Base-by-base conservation (phyloP, 2,797 vertebrate genomes). In the Todus mexicanus region DNA sequence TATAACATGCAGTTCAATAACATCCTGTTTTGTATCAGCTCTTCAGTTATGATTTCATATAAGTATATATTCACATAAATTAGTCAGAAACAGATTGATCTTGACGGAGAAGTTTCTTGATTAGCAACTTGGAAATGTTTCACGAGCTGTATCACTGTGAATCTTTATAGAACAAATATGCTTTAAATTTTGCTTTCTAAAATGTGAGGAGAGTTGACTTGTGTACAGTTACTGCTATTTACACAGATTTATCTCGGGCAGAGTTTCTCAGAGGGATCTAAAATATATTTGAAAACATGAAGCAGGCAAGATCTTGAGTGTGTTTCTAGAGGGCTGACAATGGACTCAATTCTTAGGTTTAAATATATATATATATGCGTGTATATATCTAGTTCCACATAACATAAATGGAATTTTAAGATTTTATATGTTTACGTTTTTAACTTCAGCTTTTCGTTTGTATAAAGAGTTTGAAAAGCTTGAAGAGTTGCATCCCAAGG, bases 381-480 rank as follows among this genome's bases (percentile, higher is more conserved):
- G 1, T 90, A 6, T 91, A 23, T 70, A 75, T 75, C 57, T 90
- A 80, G 54, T 78, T 63, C 81, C 78, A 15, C 25, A 16, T 81
- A 72, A 74, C 56, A 43, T 50, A 75, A 89, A 91, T 86, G 38
- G 54, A 45, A 73, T 78, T 89, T 78, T 69, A 77, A 69, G 42
- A 77, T 90, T 93, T 92, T 83, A 6, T 84, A 84, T 61, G 43
- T 93, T 87, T 71, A 50, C 25, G 13, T 53, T 77, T 86, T 72
- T 79, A 87, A 76, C 54, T 40, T 74, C 29, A 57, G 45, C 23
- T 76, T 93, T 69, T 89, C 73, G 45, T 84, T 91, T 87, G 31
- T 77, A 68, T 68, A 19, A 85, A 79, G 73, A 81, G n/a, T 90
- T 71, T 59, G 81, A 69, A 89, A 78, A 87, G 63, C 89, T 96